These are phyloP conservation scores for Hirtodrosophila duncani DNA, from an alignment of 2,888 invertebrate species.

Conservation along the genomic window DNA sequence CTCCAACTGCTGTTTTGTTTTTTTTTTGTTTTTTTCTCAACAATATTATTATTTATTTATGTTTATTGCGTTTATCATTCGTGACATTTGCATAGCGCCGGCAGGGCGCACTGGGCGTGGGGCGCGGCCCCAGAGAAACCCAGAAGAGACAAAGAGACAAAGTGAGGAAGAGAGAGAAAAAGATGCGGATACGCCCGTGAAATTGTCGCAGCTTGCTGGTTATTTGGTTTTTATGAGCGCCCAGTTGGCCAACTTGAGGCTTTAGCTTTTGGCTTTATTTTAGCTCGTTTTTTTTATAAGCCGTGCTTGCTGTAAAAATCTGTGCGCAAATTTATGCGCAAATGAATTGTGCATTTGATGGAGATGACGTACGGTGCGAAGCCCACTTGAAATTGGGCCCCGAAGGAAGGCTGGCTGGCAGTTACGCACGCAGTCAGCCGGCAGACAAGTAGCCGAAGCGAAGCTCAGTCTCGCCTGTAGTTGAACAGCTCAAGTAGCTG, in stretches of 20 bases:
- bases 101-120: too few species aligned
- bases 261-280: constrained; percentile 13
- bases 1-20: constrained; percentile 20
- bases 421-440: too few species aligned
- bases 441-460: too few species aligned
- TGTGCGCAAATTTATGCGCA: constrained; percentile 65
- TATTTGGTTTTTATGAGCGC: constrained; percentile 61
- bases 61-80: constrained; percentile 72
- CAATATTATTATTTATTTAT: constrained; percentile 63
- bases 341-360: constrained; percentile 71
- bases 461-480: too few species aligned
- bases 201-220: constrained; percentile 66
- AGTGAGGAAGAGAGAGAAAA: neutral
- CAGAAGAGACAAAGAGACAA: neutral
- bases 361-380: constrained; percentile 13
- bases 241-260: constrained; percentile 14
- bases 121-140: too few species aligned
- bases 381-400: constrained; percentile 7
- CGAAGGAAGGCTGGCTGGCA: too few species aligned
- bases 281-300: too few species aligned
- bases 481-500: too few species aligned
- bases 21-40: constrained; percentile 8
- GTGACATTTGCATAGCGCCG: constrained; percentile 73
- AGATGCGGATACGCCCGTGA: constrained; percentile 43
- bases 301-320: constrained; percentile 61